Evolutionary conservation across 2,113 vertebrate species (phyloP).

Genomic region (Chaetorhynchus papuensis): DNA sequence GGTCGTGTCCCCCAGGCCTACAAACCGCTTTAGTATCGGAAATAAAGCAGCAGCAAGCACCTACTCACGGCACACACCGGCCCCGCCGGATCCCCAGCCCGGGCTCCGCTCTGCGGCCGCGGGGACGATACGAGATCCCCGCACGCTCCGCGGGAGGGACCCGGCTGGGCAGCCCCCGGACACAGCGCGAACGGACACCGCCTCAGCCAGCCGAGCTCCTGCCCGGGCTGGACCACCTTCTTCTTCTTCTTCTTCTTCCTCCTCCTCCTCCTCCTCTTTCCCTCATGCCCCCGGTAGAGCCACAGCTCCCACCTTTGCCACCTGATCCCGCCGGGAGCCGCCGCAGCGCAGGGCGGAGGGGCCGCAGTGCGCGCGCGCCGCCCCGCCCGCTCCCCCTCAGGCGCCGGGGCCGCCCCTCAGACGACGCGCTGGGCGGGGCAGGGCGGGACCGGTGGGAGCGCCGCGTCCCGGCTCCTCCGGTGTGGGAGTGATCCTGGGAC

Average conservation of each 20-base stretch:
- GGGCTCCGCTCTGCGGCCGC: neutral
- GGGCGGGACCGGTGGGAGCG: neutral
- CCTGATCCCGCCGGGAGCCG: neutral
- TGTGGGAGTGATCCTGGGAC: rapidly evolving
- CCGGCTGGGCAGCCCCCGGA: too few species aligned
- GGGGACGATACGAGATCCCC: neutral
- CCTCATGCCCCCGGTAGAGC: rapidly evolving
- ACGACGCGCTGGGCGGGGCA: neutral
- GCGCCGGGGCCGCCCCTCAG: neutral
- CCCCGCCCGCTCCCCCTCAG: neutral
- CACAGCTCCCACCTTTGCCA: neutral
- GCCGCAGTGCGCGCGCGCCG: neutral
- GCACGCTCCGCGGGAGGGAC: neutral
- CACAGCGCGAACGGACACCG: neutral
- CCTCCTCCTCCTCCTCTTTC: neutral
- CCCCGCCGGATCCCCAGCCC: neutral
- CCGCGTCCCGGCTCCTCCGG: too few species aligned
- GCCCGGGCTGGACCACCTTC: too few species aligned
- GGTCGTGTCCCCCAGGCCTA: neutral
- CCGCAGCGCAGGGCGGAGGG: neutral
- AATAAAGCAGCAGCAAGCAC: neutral
- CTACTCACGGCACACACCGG: neutral
- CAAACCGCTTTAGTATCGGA: rapidly evolving
- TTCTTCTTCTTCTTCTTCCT: too few species aligned
- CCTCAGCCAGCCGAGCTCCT: neutral